Evolutionary conservation across 37 sponge, comb jelly and placozoan species (phyloP), one percentile per base, ranked within the genome.

Genomic region (Hexactinellida sp.): DNA sequence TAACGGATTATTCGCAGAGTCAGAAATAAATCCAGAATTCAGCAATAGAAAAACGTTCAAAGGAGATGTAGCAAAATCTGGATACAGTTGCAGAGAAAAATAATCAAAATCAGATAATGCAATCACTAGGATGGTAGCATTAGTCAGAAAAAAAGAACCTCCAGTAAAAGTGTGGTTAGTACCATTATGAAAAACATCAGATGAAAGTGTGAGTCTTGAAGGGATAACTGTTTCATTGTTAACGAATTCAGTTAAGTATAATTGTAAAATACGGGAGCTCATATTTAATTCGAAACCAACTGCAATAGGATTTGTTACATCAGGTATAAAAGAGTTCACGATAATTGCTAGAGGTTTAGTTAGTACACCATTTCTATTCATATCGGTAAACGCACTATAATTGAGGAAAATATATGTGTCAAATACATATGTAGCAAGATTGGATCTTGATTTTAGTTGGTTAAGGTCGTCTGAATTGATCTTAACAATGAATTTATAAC

Each of bases 211-310:
- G 3, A 63, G 30, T 63, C 34, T 63, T 63, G 76, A 63, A 21
- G 76, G 76, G 34, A 3, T 63, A 63, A n/a, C 34, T 21, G 76
- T 63, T 21, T 10, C 30, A 7, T 32, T 38, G 76, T 89, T 55
- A 0, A 93, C 91, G 37, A 93, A 92, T 84, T 95, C 96, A 84
- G 90, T 55, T 37, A 95, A 93, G 16, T 94, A 93, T 35, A 95
- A 83, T 37, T 89, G 84, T 0, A 95, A 83, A 0, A 87, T 38
- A 37, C 89, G 88, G 0, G 88, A 82, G 41, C 91, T 84, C 34
- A 95, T 84, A 86, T 95, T 87, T 21, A 95, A 86, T 0, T 55
- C 38, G 82, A 93, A 93, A 0, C 54, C 83, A 0, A 24, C n/a
- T 0, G 34, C 19, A n/a, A 23, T 87, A 32, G 91, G 88, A 55